Evolutionary conservation across 2,888 invertebrate genomes (phyloP).

Genomic region (Hypena proboscidalis): DNA sequence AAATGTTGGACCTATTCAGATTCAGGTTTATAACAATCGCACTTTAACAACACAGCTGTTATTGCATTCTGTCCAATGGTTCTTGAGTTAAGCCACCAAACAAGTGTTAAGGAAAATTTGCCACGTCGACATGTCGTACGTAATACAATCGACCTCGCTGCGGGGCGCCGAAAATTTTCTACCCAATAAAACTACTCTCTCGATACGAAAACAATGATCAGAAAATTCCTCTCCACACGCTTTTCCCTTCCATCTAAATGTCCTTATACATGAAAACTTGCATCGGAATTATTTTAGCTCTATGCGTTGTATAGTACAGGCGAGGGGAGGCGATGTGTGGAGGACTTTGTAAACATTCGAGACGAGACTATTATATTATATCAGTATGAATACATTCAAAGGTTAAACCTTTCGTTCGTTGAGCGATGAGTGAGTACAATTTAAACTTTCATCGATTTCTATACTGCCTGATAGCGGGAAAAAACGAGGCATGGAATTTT

Average conservation of each 20-base stretch:
- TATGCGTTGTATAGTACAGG: constrained; percentile 45
- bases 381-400: constrained; percentile 44
- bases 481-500: constrained; percentile 2
- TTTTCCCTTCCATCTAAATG: constrained; percentile 35
- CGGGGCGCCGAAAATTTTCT: constrained; percentile 2
- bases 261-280: constrained; percentile 45
- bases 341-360: constrained; percentile 73
- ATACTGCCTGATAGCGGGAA: constrained; percentile 11
- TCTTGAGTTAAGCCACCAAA: constrained; percentile 29
- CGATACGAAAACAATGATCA: constrained; percentile 25
- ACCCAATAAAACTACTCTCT: constrained; percentile 21
- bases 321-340: constrained; percentile 49
- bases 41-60: constrained; percentile 25
- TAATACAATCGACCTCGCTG: constrained; percentile 26
- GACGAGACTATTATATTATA: constrained; percentile 53
- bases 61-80: constrained; percentile 29
- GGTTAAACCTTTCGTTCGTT: constrained; percentile 44
- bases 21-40: too few relatives aligned
- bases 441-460: constrained; percentile 37
- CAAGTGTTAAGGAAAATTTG: constrained; percentile 25
- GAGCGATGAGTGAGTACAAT: constrained; percentile 41
- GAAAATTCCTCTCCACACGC: constrained; percentile 9
- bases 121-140: constrained; percentile 21
- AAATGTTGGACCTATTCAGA: too few relatives aligned
- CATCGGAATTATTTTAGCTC: constrained; percentile 50